Percentiles rank a stretch among this genome's conserved stretches.
phyloP scores from a whole-genome alignment of 2,888 invertebrate species.

The Tetragonisca angustula region DNA sequence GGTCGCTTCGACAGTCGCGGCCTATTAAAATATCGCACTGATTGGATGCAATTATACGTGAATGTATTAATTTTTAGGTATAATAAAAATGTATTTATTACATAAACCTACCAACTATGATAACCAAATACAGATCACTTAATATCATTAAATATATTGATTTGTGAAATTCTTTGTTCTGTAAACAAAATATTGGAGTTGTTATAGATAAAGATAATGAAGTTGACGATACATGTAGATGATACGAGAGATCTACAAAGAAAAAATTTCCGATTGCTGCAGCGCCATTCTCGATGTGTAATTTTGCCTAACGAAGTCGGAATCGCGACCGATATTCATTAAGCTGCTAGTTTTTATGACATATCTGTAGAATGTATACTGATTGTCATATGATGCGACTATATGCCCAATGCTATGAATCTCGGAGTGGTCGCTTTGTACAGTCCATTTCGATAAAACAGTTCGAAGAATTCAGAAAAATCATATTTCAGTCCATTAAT shows the following conservation, averaged over 20 bases:
- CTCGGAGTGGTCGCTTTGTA: slow-evolving; percentile 70
- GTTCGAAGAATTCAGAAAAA: slow-evolving; percentile 13
- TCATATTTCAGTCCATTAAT: slow-evolving; percentile 54
- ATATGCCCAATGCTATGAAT: slow-evolving; percentile 67
- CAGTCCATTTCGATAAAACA: slow-evolving; percentile 63
- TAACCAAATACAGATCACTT: neutral
- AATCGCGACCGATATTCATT: slow-evolving; percentile 34
- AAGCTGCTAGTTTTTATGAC: slow-evolving; percentile 51
- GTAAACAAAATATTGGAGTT: slow-evolving; percentile 37
- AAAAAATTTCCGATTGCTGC: neutral
- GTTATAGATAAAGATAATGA: slow-evolving; percentile 60
- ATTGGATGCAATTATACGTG: slow-evolving; percentile 65
- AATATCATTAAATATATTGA: neutral
- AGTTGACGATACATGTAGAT: slow-evolving; percentile 35
- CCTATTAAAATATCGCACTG: slow-evolving; percentile 68
- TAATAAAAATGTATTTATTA: slow-evolving; percentile 26
- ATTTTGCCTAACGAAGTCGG: neutral
- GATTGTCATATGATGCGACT: slow-evolving; percentile 75
- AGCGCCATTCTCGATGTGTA: neutral
- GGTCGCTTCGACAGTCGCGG: slow-evolving; percentile 68
- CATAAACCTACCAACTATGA: neutral
- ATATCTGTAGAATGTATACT: slow-evolving; percentile 66
- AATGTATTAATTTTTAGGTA: slow-evolving; percentile 47
- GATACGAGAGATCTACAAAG: neutral
- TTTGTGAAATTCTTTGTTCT: slow-evolving; percentile 15